Base-by-base conservation (phyloP, 2,888 invertebrate species). In the Dascillus cervinus region DNA sequence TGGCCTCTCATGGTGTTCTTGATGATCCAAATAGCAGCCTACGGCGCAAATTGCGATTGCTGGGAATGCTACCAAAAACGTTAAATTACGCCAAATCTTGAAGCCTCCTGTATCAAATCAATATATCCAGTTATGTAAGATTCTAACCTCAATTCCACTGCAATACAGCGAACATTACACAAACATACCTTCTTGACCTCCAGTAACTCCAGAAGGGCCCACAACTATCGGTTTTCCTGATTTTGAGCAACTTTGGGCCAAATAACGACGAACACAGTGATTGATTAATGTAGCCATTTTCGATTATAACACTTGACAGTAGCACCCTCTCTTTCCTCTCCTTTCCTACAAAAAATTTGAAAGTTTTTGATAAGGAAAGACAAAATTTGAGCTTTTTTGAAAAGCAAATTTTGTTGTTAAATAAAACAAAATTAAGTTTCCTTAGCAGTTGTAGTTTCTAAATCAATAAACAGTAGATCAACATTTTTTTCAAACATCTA, bases 11-110 rank as follows among this genome's bases (percentile, higher is more conserved):
- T 74, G 71, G 13, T 70, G 69, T 19, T 71, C 65, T 41, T 76
- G 73, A 41, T 81, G 78, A 32, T 67, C 73, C 37, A 89, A 61
- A 52, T 81, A 83, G 9, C 80, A 79, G 58, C 90, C 87, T 39
- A 82, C 53, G 71, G 77, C 82, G 53, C 82, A 81, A 25, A 89
- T 64, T 26, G 65, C 74, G 13, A 88, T 73, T 6, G 81, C 76
- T 1, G 92, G 92, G 9, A 83, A 46, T 3, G 79, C 89, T 13
- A 86, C 82, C 33, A 89, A 78, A 59, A 79, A 72, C 0, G 81
- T 72, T 47, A 91, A 56, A 39, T 77, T 81, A 62, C 73, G 82
- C 92, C 92, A 94, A 41, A 86, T 55, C 49, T 75, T 74, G 56
- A 69, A 71, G 34, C 79, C 81, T 65, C 80, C 82, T 78, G 50